Conservation (phyloP, 2,797 vertebrate genomes). For the Syngnathus rostellatus region DNA sequence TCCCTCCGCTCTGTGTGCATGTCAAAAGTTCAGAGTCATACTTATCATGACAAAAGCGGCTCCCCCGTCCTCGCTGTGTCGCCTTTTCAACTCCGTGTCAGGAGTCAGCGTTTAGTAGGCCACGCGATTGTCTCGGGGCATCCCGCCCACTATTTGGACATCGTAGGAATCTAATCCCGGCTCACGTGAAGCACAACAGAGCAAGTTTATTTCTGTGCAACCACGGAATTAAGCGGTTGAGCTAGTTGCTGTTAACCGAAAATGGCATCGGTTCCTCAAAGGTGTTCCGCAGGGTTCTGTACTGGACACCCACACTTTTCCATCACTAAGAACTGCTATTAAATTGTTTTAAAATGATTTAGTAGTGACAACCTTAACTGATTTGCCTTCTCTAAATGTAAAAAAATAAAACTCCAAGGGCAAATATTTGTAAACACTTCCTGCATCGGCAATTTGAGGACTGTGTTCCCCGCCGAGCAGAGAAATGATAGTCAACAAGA, state of each 20-base stretch:
- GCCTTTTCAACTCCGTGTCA: constrained; percentile 36
- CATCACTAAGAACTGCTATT: too few species aligned
- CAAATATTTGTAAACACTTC: not conserved
- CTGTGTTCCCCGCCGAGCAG: not conserved
- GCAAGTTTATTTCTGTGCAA: not conserved
- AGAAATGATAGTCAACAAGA: not conserved
- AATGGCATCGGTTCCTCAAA: too few species aligned
- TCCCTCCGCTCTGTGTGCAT: constrained; percentile 19
- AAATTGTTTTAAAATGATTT: too few species aligned
- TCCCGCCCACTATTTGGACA: constrained; percentile 24
- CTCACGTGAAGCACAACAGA: not conserved
- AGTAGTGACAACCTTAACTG: too few species aligned
- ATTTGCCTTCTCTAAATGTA: too few species aligned
- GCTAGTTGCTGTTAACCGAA: too few species aligned
- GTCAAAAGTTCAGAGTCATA: constrained; percentile 45
- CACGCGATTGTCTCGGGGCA: constrained; percentile 31
- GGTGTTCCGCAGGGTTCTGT: too few species aligned
- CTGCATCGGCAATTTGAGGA: not conserved
- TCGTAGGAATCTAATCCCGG: constrained; percentile 19
- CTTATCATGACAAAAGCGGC: constrained; percentile 59
- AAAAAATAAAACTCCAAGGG: not conserved
- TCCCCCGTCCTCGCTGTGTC: constrained; percentile 5
- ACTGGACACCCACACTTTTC: too few species aligned
- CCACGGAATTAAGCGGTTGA: not conserved
- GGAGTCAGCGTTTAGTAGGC: constrained; percentile 32